Evolutionary conservation across 2,797 vertebrate species (phyloP).

Genomic region (Hyperoplus lanceolatus): DNA sequence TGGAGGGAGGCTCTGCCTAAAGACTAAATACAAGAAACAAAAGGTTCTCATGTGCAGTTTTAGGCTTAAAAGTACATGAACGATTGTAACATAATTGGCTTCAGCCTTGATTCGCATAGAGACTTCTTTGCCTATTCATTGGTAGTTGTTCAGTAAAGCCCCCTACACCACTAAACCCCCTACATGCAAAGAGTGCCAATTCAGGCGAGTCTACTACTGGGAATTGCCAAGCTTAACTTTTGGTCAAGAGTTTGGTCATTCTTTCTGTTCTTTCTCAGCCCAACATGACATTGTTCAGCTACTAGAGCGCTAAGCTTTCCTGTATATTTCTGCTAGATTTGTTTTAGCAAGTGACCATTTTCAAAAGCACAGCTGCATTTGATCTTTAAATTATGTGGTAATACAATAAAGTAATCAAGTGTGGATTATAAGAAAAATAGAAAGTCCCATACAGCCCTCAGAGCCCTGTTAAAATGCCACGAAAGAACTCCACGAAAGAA

Average conservation of each 20-base stretch:
- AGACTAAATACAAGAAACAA: background rate
- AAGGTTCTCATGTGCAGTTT: background rate
- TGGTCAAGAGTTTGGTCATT: conserved; percentile 24
- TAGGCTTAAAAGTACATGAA: background rate
- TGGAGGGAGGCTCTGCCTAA: background rate
- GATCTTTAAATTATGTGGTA: conserved; percentile 17
- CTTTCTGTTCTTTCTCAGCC: conserved; percentile 23
- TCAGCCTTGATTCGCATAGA: background rate
- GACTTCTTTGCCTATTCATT: background rate
- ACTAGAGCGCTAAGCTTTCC: conserved; percentile 15
- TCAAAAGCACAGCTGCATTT: conserved; percentile 12
- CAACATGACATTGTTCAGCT: conserved; percentile 20
- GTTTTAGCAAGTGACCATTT: conserved; percentile 4
- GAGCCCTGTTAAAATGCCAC: background rate
- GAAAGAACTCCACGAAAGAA: background rate
- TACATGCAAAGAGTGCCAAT: conserved; percentile 7
- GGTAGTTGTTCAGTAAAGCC: background rate
- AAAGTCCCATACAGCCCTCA: background rate
- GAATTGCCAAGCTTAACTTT: conserved; percentile 36
- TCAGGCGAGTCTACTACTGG: conserved; percentile 8
- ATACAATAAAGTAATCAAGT: background rate
- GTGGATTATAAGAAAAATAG: background rate
- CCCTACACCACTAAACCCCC: background rate
- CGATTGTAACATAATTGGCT: background rate
- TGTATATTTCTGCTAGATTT: conserved; percentile 2